These are phyloP conservation scores for Oryzias sinensis DNA, from an alignment of 2,797 vertebrate species.

Conservation along the genomic window DNA sequence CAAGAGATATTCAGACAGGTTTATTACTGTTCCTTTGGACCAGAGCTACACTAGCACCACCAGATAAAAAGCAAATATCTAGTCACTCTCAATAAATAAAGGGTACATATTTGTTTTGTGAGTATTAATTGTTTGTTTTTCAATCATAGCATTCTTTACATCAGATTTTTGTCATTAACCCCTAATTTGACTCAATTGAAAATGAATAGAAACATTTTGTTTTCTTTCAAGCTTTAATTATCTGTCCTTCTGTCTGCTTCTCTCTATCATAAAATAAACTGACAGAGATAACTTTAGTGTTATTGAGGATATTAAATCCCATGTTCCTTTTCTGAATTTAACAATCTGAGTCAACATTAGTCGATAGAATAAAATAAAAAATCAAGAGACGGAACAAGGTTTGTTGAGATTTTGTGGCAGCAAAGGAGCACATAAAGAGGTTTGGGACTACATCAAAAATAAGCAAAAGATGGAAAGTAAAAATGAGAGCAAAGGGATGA, in stretches of 20 bases:
- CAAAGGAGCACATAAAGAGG: too few species aligned
- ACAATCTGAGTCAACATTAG: too few species aligned
- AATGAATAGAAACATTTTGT: constrained; percentile 48
- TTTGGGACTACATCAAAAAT: too few species aligned
- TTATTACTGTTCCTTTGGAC: constrained; percentile 39
- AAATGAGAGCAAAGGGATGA: constrained; percentile 13
- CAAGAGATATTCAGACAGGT: constrained; percentile 39
- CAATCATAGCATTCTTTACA: constrained; percentile 27
- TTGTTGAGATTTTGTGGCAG: too few species aligned
- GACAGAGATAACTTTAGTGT: too few species aligned
- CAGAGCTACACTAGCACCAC: constrained; percentile 4
- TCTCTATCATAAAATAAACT: background rate
- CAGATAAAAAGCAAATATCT: constrained; percentile 19
- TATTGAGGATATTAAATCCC: too few species aligned
- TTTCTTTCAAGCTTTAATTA: constrained; percentile 51
- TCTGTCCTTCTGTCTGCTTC: constrained; percentile 29
- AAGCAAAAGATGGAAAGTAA: constrained; percentile 1
- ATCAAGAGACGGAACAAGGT: too few species aligned
- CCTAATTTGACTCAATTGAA: constrained; percentile 27
- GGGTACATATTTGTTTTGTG: constrained; percentile 16
- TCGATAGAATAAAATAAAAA: too few species aligned
- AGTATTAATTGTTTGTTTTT: constrained; percentile 11
- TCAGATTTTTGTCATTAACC: constrained; percentile 30
- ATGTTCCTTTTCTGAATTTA: too few species aligned
- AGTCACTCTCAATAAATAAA: constrained; percentile 14